Evolutionary conservation across 2,113 vertebrate species (phyloP).

Genomic region (Clupea harengus): DNA sequence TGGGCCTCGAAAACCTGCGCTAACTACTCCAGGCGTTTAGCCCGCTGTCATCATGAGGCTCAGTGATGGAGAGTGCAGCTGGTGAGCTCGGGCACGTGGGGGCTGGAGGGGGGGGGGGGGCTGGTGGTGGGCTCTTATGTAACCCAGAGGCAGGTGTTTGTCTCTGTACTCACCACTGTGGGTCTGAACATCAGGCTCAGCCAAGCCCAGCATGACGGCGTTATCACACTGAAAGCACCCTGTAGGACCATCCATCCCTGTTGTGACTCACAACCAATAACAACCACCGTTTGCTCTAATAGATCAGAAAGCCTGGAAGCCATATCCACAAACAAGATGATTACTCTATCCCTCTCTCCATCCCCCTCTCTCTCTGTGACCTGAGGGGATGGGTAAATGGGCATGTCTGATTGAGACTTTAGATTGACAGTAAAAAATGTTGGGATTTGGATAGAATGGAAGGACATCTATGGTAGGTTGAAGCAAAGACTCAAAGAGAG

Average conservation of each 20-base stretch:
- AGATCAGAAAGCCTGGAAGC: neutral
- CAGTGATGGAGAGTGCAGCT: neutral
- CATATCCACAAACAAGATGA: neutral
- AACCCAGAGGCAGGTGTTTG: conserved; percentile 5
- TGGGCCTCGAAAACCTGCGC: neutral
- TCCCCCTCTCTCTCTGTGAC: neutral
- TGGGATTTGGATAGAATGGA: no score
- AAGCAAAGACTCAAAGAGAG: neutral
- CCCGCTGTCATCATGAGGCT: neutral
- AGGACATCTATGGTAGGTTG: no score
- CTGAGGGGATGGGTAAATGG: neutral
- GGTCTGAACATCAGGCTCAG: neutral
- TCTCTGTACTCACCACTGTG: neutral
- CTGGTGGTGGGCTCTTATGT: neutral
- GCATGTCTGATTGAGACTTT: neutral
- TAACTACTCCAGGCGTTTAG: neutral
- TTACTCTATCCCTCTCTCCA: neutral
- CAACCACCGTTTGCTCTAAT: neutral
- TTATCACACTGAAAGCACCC: no score
- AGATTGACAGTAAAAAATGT: no score
- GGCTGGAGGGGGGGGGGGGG: neutral
- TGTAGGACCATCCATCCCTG: neutral
- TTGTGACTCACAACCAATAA: neutral
- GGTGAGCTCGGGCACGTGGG: neutral
- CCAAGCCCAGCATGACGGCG: neutral